Conservation (phyloP, 2,888 invertebrate species). For the Hemistola chrysoprasaria region DNA sequence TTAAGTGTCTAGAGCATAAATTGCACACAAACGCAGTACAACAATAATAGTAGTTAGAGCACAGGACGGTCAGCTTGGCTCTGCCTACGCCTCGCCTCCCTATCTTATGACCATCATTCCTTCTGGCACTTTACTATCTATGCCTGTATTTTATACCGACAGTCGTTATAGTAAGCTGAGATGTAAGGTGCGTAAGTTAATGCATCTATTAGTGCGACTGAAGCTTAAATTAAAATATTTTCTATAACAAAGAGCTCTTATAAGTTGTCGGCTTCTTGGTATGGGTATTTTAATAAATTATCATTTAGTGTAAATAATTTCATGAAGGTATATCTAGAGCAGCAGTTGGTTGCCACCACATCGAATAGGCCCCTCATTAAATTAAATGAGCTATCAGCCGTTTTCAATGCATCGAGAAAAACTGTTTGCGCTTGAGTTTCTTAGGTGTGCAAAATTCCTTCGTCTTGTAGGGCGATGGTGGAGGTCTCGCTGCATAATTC, state of each 20-base stretch:
- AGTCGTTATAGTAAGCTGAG: constrained; percentile 41
- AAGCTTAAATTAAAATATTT: constrained; percentile 1
- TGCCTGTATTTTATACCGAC: constrained; percentile 62
- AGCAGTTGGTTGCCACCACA: constrained; percentile 8
- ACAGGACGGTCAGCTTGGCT: constrained; percentile 45
- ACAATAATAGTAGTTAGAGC: constrained; percentile 46
- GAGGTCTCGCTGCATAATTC: constrained; percentile 79
- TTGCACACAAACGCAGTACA: constrained; percentile 57
- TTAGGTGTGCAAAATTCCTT: constrained; percentile 73
- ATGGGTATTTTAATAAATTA: no score
- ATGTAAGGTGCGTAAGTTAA: constrained; percentile 16
- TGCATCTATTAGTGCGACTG: constrained; percentile 7
- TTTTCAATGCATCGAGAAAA: constrained; percentile 63
- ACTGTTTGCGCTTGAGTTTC: constrained; percentile 57
- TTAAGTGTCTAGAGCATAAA: constrained; percentile 64
- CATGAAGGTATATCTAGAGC: no score
- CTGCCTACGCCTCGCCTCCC: constrained; percentile 56
- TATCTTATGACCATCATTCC: constrained; percentile 72
- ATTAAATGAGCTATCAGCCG: constrained; percentile 74
- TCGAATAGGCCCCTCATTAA: constrained; percentile 61
- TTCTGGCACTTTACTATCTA: constrained; percentile 65
- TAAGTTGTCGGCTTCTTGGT: no score
- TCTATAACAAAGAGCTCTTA: no score
- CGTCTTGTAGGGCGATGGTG: constrained; percentile 66
- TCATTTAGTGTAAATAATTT: no score